Evolutionary conservation across 2,113 vertebrate genomes (phyloP).

Genomic region (Gracilinanus agilis): DNA sequence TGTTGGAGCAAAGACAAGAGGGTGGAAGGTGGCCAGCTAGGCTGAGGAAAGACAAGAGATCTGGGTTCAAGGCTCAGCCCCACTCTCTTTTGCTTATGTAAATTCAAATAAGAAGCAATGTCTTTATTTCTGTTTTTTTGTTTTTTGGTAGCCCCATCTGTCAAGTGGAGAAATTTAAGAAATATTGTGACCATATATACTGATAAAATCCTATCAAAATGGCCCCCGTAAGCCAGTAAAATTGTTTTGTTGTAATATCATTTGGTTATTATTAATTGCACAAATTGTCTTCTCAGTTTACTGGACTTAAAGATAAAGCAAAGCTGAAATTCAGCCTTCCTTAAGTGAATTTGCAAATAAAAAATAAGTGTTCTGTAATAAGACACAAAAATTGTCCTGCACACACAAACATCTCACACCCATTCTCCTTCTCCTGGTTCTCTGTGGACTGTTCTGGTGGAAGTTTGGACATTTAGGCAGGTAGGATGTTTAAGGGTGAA

Average conservation of each 20-base stretch:
- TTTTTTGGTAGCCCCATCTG: slow-evolving; percentile 36
- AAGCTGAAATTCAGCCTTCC: not conserved
- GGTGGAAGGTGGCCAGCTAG: not conserved
- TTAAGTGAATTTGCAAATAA: not conserved
- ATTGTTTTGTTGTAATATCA: not conserved
- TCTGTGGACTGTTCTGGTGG: slow-evolving; percentile 30
- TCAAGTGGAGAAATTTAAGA: slow-evolving; percentile 54
- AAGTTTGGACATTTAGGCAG: not conserved
- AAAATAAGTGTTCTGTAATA: not conserved
- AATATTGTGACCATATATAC: slow-evolving; percentile 4
- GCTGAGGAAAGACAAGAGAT: not conserved
- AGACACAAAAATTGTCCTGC: not conserved
- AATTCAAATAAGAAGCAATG: slow-evolving; percentile 31
- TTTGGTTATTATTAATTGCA: not conserved
- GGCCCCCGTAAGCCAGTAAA: not conserved
- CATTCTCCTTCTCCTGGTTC: not conserved
- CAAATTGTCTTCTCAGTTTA: not conserved
- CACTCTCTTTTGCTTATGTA: not conserved
- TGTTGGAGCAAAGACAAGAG: not conserved
- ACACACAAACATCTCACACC: not conserved
- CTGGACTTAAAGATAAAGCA: not conserved
- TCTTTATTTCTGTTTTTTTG: not conserved
- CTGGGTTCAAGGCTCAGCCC: slow-evolving; percentile 20
- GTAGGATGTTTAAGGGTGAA: not conserved
- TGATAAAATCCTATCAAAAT: slow-evolving; percentile 24